A percentile compares a stretch with the other conserved stretches of the same genome.
These are phyloP conservation scores for Synergus itoensis DNA, from an alignment of 2,888 invertebrate genomes.

Conservation along the genomic window DNA sequence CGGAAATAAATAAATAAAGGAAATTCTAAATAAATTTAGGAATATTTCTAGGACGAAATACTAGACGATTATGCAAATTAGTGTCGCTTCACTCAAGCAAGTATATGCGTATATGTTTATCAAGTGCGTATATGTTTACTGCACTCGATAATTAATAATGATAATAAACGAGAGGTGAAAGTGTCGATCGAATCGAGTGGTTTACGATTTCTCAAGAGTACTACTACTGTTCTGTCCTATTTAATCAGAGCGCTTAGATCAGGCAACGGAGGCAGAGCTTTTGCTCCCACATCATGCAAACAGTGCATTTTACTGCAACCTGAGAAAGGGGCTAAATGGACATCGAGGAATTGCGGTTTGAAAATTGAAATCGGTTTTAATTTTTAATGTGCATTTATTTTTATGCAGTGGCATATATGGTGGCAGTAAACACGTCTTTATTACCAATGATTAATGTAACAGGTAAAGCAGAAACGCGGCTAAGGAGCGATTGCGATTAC, in stretches of 20 bases:
- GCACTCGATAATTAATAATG: conserved; percentile 25
- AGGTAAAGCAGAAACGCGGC: conserved; percentile 31
- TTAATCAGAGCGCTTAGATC: neutral
- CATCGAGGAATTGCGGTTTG: neutral
- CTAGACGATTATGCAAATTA: conserved; percentile 27
- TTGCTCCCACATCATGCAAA: neutral
- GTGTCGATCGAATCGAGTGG: conserved; percentile 22
- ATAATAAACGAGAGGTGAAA: conserved; percentile 11
- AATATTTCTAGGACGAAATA: neutral
- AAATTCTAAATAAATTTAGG: neutral
- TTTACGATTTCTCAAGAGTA: conserved; percentile 11
- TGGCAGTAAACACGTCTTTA: conserved; percentile 13
- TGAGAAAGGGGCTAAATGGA: neutral
- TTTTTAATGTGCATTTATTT: neutral
- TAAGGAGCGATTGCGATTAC: conserved; percentile 38
- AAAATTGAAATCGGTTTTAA: neutral
- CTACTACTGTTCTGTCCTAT: neutral
- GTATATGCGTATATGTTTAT: neutral
- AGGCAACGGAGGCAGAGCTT: neutral
- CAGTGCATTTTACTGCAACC: neutral
- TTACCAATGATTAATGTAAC: conserved; percentile 36
- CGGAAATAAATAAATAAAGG: conserved; percentile 2
- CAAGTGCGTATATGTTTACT: conserved; percentile 11
- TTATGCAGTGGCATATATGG: neutral
- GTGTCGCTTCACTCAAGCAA: conserved; percentile 12